A percentile compares a stretch with the other conserved stretches of the same genome.
Conservation (phyloP, 2,113 vertebrate species). For the Furnarius figulus region DNA sequence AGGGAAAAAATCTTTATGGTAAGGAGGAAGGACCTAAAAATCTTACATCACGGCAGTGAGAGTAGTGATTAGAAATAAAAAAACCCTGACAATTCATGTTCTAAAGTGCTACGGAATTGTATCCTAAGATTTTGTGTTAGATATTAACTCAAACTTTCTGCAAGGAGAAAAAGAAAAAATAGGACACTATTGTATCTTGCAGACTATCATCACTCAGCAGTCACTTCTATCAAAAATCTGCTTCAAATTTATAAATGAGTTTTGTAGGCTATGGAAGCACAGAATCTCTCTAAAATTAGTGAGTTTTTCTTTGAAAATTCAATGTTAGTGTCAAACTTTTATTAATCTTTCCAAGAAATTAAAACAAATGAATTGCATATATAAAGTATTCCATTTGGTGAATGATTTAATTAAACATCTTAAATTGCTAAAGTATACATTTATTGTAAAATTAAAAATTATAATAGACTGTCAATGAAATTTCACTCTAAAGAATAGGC, state of each 20-base stretch:
- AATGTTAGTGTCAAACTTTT: neutral
- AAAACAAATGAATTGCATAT: neutral
- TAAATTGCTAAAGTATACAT: neutral
- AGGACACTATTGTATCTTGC: neutral
- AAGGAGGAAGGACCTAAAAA: neutral
- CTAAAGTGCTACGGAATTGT: neutral
- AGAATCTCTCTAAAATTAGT: neutral
- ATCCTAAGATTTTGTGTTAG: neutral
- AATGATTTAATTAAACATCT: neutral
- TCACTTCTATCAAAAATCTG: neutral
- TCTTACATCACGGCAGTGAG: neutral
- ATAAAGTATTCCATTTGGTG: neutral
- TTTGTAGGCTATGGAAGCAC: neutral
- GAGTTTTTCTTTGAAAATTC: neutral
- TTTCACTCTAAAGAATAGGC: neutral
- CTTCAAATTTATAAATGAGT: neutral
- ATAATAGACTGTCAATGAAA: neutral
- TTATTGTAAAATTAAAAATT: neutral
- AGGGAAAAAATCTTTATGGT: no score
- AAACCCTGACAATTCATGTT: neutral
- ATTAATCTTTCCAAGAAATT: neutral
- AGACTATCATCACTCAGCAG: neutral
- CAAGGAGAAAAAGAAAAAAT: neutral
- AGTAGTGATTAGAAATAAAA: neutral
- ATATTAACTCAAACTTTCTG: neutral